Evolutionary conservation across 2,113 vertebrate genomes (phyloP).

Genomic region (Upupa epops): DNA sequence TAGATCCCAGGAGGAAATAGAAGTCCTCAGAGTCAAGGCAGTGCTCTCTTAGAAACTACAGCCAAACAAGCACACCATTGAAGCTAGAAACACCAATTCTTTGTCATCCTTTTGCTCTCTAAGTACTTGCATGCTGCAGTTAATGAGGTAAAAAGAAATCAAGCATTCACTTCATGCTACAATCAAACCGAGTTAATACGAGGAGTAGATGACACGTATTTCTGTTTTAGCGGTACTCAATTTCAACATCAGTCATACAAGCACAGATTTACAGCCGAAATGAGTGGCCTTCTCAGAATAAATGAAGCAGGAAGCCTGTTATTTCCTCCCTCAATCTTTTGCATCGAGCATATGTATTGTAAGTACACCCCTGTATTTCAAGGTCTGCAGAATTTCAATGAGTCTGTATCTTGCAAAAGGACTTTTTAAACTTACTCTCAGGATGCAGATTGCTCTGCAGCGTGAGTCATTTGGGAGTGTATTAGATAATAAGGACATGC

Average conservation of each 20-base stretch:
- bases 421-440: background rate
- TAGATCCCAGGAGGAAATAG: background rate
- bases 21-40: background rate
- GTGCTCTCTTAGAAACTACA: background rate
- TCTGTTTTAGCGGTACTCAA: background rate
- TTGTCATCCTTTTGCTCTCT: background rate
- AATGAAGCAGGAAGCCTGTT: slow-evolving; percentile 7
- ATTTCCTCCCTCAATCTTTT: slow-evolving; percentile 8
- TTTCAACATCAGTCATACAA: slow-evolving; percentile 21
- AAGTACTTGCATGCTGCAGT: background rate
- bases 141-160: background rate
- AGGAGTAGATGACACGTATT: background rate
- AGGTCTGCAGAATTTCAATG: background rate
- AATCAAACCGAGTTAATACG: background rate
- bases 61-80: background rate
- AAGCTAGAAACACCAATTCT: background rate
- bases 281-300: background rate
- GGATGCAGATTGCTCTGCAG: background rate
- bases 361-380: slow-evolving; percentile 4
- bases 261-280: slow-evolving; percentile 1
- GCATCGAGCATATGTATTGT: background rate
- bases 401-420: background rate
- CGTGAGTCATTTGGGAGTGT: background rate
- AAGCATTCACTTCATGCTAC: background rate
- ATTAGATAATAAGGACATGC: background rate